Percentiles rank a stretch among this genome's conserved stretches.
Evolutionary conservation across 2,888 invertebrate species (phyloP).

Genomic region (Mesodorylaimus sp.): DNA sequence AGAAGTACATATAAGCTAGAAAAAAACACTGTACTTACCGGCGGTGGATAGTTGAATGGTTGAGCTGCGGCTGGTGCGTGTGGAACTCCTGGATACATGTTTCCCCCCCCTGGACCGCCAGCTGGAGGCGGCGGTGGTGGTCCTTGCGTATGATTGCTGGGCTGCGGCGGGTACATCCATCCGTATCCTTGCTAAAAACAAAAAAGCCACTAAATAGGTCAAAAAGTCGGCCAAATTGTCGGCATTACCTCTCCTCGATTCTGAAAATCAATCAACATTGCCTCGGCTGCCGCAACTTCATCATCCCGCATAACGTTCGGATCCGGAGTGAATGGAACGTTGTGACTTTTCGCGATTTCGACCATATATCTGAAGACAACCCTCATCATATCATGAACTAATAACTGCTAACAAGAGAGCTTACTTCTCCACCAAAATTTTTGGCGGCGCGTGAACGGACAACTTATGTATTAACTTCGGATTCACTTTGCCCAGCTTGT

Average conservation of each 20-base stretch:
- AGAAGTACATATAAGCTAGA: too few species aligned
- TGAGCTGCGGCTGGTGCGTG: constrained; percentile 12
- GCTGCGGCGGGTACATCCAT: constrained; percentile 9
- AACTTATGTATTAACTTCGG: constrained; percentile 81
- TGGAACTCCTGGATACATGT: constrained; percentile 7
- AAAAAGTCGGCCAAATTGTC: too few species aligned
- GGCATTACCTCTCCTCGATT: constrained; percentile 16
- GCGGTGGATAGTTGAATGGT: constrained; percentile 44
- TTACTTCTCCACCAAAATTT: constrained; percentile 71
- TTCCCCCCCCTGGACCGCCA: constrained; percentile 4
- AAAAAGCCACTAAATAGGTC: too few species aligned
- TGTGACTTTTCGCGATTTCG: constrained; percentile 87
- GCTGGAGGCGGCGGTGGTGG: background rate
- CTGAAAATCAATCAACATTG: constrained; percentile 28
- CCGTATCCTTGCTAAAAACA: constrained; percentile 11
- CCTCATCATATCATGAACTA: background rate
- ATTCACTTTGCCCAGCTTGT: constrained; percentile 60
- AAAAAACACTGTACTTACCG: too few species aligned
- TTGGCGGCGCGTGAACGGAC: constrained; percentile 81
- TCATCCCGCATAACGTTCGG: constrained; percentile 43
- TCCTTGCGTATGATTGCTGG: background rate
- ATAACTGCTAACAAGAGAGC: constrained; percentile 11
- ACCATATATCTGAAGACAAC: constrained; percentile 44
- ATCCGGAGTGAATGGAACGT: constrained; percentile 84
- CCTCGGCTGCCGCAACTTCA: constrained; percentile 24